phyloP scores from a whole-genome alignment of 2,888 invertebrate species.

The Nemurella pictetii region DNA sequence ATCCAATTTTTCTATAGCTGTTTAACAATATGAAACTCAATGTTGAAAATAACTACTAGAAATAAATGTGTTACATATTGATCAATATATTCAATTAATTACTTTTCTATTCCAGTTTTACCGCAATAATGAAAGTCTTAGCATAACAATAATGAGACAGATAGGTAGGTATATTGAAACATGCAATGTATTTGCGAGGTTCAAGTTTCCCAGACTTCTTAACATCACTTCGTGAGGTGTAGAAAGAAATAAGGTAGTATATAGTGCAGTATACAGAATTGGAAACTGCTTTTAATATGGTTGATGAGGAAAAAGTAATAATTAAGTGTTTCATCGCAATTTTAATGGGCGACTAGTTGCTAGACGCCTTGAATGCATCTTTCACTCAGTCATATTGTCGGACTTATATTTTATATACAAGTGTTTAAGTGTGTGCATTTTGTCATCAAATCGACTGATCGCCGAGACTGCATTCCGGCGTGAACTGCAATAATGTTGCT shows the following conservation, averaged over 20 bases:
- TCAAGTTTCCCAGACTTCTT: not conserved
- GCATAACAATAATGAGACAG: not conserved
- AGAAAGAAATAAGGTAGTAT: not conserved
- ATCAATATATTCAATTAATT: not conserved
- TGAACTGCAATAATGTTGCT: not conserved
- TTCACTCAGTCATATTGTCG: not conserved
- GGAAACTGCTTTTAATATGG: not conserved
- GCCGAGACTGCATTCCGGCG: not conserved
- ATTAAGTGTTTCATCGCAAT: not conserved
- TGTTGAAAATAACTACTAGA: not conserved
- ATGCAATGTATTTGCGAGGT: not conserved
- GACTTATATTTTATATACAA: not conserved
- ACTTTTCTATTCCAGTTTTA: not conserved
- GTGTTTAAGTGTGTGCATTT: not conserved
- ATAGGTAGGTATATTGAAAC: not conserved
- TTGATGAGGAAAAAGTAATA: not conserved
- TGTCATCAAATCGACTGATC: not conserved
- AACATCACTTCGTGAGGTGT: not conserved
- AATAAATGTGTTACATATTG: not conserved
- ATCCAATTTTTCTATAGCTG: not conserved
- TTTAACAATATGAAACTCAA: not conserved
- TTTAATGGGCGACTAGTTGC: not conserved
- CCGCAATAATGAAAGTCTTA: not conserved
- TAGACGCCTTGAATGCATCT: not conserved
- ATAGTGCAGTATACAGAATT: not conserved